phyloP scores from a whole-genome alignment of 2,113 vertebrate genomes.

The Condylura cristata region DNA sequence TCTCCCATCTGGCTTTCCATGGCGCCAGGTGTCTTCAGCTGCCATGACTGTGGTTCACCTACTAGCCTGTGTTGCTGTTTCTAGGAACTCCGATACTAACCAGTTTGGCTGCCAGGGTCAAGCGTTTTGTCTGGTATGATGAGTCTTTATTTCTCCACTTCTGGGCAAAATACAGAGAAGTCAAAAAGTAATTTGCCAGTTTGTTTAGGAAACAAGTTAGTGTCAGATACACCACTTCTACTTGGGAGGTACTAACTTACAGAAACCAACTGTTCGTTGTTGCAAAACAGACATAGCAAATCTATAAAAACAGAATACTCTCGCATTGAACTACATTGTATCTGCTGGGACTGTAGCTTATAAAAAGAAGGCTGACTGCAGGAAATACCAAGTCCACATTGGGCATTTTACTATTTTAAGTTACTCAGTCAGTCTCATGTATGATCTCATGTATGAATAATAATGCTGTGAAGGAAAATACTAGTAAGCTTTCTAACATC shows the following conservation, averaged over 20 bases:
- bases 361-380: neutral
- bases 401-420: neutral
- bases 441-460: too few species aligned
- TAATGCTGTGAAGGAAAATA: neutral
- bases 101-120: neutral
- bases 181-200: neutral
- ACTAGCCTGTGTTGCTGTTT: neutral
- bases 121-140: neutral
- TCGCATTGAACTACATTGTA: neutral
- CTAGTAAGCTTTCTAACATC: slow-evolving; percentile 7
- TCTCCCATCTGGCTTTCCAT: neutral
- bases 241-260: neutral
- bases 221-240: neutral
- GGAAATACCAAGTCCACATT: neutral
- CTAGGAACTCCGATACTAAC: neutral
- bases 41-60: neutral
- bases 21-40: neutral
- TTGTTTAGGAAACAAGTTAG: neutral
- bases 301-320: neutral
- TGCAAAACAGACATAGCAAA: neutral
- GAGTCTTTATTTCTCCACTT: slow-evolving; percentile 25
- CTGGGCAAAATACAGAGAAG: neutral
- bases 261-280: neutral
- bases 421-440: neutral
- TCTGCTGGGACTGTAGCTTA: neutral